These are phyloP conservation scores for Phragmatobia fuliginosa DNA, from an alignment of 2,888 invertebrate species.

Conservation along the genomic window DNA sequence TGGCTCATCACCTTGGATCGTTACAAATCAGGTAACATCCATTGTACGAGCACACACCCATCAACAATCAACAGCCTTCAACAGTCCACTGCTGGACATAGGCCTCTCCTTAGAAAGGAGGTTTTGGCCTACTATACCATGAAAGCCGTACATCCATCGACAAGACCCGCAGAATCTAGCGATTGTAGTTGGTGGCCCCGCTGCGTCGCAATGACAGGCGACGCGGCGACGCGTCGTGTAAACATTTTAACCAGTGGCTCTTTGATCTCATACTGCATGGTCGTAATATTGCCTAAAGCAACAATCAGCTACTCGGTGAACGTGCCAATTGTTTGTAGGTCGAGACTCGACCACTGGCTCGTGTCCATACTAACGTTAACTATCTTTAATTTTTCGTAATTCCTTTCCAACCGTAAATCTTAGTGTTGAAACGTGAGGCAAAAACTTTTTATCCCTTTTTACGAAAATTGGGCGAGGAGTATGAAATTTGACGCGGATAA, in stretches of 20 bases:
- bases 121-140: too few species aligned
- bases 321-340: constrained; percentile 42
- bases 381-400: neutral
- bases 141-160: too few species aligned
- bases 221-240: constrained; percentile 24
- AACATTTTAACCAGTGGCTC: constrained; percentile 45
- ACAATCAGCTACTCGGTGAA: constrained; percentile 31
- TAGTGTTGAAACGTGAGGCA: too few species aligned
- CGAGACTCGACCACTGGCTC: constrained; percentile 11
- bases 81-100: too few species aligned
- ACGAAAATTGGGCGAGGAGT: too few species aligned
- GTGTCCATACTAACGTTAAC: neutral
- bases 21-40: neutral
- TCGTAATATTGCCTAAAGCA: constrained; percentile 35
- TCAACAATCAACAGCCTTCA: too few species aligned
- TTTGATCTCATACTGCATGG: constrained; percentile 43
- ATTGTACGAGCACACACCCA: too few species aligned
- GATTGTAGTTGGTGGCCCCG: neutral
- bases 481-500: too few species aligned
- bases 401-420: neutral
- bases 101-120: too few species aligned
- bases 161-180: neutral
- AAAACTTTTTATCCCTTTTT: too few species aligned
- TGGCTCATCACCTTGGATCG: neutral
- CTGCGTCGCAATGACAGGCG: constrained; percentile 7